Evolutionary conservation across 2,113 vertebrate species (phyloP).

Genomic region (Oncorhynchus masou): DNA sequence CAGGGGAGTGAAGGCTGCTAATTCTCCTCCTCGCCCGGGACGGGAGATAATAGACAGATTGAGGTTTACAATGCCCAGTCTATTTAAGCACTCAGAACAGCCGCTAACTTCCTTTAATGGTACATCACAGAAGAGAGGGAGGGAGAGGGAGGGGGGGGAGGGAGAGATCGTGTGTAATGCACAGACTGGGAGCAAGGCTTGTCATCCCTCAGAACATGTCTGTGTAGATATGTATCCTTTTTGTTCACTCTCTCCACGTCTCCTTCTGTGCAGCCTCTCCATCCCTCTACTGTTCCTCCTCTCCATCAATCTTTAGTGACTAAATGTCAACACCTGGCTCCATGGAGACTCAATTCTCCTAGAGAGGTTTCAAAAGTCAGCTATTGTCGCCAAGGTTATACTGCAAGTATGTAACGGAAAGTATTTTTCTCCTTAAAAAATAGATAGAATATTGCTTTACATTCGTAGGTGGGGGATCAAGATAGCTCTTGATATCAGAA

Average conservation of each 20-base stretch:
- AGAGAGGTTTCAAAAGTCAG: constrained; percentile 27
- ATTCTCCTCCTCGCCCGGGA: constrained; percentile 61
- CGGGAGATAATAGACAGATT: constrained; percentile 65
- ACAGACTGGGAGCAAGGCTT: no score
- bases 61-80: constrained; percentile 61
- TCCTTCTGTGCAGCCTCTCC: not conserved
- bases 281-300: not conserved
- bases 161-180: no score
- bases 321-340: not conserved
- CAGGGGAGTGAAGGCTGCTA: constrained; percentile 51
- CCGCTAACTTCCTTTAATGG: constrained; percentile 43
- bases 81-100: constrained; percentile 37
- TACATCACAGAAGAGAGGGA: constrained; percentile 23
- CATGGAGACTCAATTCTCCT: not conserved
- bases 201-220: no score
- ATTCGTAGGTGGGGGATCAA: no score
- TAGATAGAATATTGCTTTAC: no score
- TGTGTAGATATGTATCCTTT: not conserved
- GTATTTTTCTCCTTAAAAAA: no score
- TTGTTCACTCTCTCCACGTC: not conserved
- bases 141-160: not conserved
- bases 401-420: no score
- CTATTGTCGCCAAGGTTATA: constrained; percentile 12
- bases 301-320: constrained; percentile 12
- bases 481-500: no score